phyloP scores from a whole-genome alignment of 1,140 invertebrate genomes.

The Drosophila pandora region DNA sequence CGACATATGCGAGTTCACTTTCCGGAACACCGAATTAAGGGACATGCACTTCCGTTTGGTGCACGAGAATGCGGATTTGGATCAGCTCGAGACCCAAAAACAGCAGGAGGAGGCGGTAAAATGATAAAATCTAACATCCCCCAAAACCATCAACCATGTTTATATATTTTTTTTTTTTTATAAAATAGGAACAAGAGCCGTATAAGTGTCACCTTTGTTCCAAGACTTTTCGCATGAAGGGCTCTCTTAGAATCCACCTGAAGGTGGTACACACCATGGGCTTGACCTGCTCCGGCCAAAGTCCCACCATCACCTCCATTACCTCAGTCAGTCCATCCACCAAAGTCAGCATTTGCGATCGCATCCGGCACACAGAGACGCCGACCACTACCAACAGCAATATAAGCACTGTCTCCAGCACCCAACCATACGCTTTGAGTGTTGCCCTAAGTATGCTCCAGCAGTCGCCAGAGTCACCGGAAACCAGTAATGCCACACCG shows the following conservation, averaged over 20 bases:
- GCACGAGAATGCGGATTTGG: slow-evolving; percentile 85
- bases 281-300: slow-evolving; percentile 68
- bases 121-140: no score
- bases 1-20: slow-evolving; percentile 89
- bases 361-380: slow-evolving; percentile 75
- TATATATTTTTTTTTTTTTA: no score
- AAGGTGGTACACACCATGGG: slow-evolving; percentile 88
- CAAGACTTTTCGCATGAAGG: slow-evolving; percentile 91
- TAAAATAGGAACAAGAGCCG: slow-evolving; percentile 74
- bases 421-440: slow-evolving; percentile 62
- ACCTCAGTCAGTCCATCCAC: slow-evolving; percentile 27
- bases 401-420: slow-evolving; percentile 9
- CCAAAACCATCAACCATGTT: no score
- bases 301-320: slow-evolving; percentile 3
- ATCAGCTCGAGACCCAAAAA: not conserved
- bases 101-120: slow-evolving; percentile 19
- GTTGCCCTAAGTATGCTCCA: slow-evolving; percentile 71
- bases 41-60: slow-evolving; percentile 90
- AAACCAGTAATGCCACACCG: slow-evolving; percentile 32
- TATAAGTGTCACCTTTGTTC: slow-evolving; percentile 91
- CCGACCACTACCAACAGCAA: slow-evolving; percentile 10
- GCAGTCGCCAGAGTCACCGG: slow-evolving; percentile 35
- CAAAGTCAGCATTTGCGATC: slow-evolving; percentile 79
- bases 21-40: slow-evolving; percentile 88
- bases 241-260: slow-evolving; percentile 92